These are phyloP conservation scores for Acleris laterana DNA, from an alignment of 2,888 invertebrate species.

Conservation along the genomic window DNA sequence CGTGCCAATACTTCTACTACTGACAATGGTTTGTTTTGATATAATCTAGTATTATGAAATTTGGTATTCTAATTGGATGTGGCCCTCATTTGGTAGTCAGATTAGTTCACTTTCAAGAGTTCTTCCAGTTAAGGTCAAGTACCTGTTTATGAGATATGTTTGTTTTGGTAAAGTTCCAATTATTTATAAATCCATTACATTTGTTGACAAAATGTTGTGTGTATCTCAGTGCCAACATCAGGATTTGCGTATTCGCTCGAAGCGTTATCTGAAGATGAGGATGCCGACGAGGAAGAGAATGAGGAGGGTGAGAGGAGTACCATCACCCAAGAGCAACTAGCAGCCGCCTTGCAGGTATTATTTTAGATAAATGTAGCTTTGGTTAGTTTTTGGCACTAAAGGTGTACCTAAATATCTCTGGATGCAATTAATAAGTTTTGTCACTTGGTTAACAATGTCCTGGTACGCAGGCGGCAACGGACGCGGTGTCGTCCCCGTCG, in stretches of 20 bases:
- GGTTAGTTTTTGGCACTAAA: too few relatives aligned
- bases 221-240: constrained; percentile 73
- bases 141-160: too few relatives aligned
- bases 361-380: too few relatives aligned
- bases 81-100: too few relatives aligned
- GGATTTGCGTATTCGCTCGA: constrained; percentile 80
- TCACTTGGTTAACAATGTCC: not conserved
- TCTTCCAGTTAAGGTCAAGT: too few relatives aligned
- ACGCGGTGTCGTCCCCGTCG: constrained; percentile 53
- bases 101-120: too few relatives aligned
- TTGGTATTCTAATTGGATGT: too few relatives aligned
- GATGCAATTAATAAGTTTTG: too few relatives aligned
- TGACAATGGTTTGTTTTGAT: constrained; percentile 59
- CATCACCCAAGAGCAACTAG: constrained; percentile 90
- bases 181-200: too few relatives aligned
- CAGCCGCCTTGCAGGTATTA: constrained; percentile 87
- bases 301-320: constrained; percentile 76
- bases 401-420: too few relatives aligned
- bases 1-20: constrained; percentile 57
- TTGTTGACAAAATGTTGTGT: not conserved
- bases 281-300: constrained; percentile 70
- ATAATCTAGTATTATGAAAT: too few relatives aligned
- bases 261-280: constrained; percentile 77
- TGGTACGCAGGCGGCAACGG: constrained; percentile 65
- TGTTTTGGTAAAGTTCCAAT: too few relatives aligned